Evolutionary conservation across 2,113 vertebrate species (phyloP).

Genomic region (Ciconia boyciana): DNA sequence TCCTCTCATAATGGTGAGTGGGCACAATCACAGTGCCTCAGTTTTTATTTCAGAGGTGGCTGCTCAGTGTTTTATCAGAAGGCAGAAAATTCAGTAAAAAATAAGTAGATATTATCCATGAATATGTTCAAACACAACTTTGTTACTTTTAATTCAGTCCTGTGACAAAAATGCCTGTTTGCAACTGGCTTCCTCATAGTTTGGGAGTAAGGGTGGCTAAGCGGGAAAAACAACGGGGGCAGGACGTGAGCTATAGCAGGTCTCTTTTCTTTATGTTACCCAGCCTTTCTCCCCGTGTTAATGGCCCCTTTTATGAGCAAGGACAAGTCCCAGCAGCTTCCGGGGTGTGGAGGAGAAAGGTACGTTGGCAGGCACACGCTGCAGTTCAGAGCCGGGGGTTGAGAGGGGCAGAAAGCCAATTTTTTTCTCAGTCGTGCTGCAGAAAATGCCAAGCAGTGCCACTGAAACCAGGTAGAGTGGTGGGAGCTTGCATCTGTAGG

Average conservation of each 20-base stretch:
- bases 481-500: neutral
- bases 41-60: neutral
- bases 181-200: neutral
- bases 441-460: neutral
- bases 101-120: neutral
- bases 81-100: neutral
- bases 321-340: neutral
- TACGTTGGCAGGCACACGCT: neutral
- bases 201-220: neutral
- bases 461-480: fast-evolving
- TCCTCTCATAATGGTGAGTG: neutral
- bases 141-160: neutral
- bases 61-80: neutral
- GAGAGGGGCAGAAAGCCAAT: neutral
- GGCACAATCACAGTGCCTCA: neutral
- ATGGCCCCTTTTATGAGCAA: neutral
- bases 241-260: neutral
- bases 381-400: neutral
- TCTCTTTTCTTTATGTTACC: neutral
- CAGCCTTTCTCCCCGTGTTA: neutral
- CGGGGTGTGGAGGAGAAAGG: neutral
- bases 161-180: neutral
- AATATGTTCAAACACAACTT: neutral
- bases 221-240: neutral
- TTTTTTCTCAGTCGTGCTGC: neutral